Conservation (phyloP, 2,888 invertebrate genomes). For the Erebia palarica region DNA sequence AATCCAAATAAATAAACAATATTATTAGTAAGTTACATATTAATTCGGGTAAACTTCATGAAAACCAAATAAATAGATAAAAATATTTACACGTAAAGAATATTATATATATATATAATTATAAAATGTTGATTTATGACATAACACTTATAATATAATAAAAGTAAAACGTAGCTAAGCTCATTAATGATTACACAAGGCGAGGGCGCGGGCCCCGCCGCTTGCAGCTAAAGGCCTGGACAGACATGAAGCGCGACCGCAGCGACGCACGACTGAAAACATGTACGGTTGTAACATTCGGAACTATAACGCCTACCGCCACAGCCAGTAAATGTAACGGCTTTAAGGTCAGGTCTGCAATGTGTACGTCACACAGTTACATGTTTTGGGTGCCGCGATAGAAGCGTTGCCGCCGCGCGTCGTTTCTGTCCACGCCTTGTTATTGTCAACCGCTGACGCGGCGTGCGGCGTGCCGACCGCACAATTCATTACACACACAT, state of each 20-base stretch:
- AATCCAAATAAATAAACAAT: conserved; percentile 50
- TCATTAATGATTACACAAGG: conserved; percentile 81
- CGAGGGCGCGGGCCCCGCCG: conserved; percentile 67
- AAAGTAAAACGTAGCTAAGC: conserved; percentile 82
- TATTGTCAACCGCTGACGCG: conserved; percentile 63
- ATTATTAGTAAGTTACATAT: conserved; percentile 47
- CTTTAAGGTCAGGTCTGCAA: too few species aligned
- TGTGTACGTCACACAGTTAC: not conserved
- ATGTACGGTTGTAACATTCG: too few species aligned
- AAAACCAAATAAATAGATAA: conserved; percentile 77
- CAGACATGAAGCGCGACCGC: not conserved
- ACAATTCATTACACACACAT: conserved; percentile 59
- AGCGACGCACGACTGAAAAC: not conserved
- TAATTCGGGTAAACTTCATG: conserved; percentile 79
- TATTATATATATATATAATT: conserved; percentile 48
- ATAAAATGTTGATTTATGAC: conserved; percentile 81
- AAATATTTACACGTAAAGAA: conserved; percentile 73
- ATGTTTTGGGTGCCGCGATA: not conserved
- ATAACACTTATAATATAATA: conserved; percentile 79
- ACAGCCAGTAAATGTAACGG: too few species aligned
- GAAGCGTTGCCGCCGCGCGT: not conserved
- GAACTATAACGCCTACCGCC: too few species aligned
- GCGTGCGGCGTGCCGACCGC: conserved; percentile 59
- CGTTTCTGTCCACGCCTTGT: not conserved
- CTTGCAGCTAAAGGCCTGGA: conserved; percentile 56